Base-by-base conservation (phyloP, 1,140 invertebrate genomes). In the Eurosta solidaginis region DNA sequence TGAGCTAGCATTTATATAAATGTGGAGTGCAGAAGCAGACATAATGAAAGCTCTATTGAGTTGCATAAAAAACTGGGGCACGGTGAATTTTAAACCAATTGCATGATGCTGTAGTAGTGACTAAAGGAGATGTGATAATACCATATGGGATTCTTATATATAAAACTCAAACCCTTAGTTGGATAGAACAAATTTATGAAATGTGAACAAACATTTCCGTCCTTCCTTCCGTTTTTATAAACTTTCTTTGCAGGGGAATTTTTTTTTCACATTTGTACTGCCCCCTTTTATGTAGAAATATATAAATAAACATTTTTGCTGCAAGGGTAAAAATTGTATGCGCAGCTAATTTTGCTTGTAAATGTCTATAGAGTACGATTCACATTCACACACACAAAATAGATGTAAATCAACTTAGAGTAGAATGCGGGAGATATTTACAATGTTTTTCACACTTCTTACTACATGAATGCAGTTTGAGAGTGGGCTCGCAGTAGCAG, bases 151-250 rank as follows among this genome's bases (percentile, higher is more conserved):
- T 17, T 40, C 59, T 68, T 68, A 40, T 40, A 4, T 29, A 29
- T 3, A 12, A 20, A 17, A 6, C 33, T 40, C 33, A 22, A 40
- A 10, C 36, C 33, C 33, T 33, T 40, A 68, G 59, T 7, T 5
- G 29, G 20, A 40, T 3, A 36, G 22, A 36, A 68, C 33, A 68
- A 68, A 68, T 68, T 68, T 68, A 68, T 68, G 59, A 68, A 68
- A 68, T 68, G 33, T 68, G 36, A 68, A 68, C 36, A 68, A 68
- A 68, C 59, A 68, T 68, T 68, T 68, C 59, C 59, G 36, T 68
- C 59, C 59, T 36, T 68, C 59, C 59, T 10, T 68, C 59, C 59
- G 29, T 20, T n/a, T n/a, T n/a, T n/a, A n/a, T n/a, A 25, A 12
- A 27, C 22, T 63, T 36, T 36, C 33, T 59, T 59, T 17, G 5